Evolutionary conservation across 2,797 vertebrate species (phyloP).

Genomic region (Vireo griseus): DNA sequence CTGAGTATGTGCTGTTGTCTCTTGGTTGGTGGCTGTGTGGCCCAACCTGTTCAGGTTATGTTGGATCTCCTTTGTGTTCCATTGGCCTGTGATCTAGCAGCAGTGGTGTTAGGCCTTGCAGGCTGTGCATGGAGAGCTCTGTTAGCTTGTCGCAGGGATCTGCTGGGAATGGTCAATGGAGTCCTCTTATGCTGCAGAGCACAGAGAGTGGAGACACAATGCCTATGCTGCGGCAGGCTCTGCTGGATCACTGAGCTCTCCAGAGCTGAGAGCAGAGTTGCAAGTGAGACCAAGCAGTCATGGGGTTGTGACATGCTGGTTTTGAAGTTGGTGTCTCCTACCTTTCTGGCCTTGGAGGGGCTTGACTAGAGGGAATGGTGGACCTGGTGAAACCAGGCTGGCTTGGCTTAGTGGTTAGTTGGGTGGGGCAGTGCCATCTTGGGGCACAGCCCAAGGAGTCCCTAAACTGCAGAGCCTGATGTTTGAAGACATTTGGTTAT

Average conservation of each 20-base stretch:
- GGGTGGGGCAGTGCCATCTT: not conserved
- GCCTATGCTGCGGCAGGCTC: not conserved
- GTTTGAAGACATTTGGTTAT: not conserved
- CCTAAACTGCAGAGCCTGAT: not conserved
- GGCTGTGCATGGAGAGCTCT: accelerated
- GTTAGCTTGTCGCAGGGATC: not conserved
- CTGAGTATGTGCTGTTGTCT: not conserved
- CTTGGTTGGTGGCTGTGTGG: not conserved
- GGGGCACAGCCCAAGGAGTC: not conserved
- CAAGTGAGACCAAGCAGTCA: accelerated
- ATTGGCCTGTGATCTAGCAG: accelerated
- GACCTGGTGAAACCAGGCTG: not conserved
- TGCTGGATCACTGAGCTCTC: not conserved
- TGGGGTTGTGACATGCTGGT: accelerated
- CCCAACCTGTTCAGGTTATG: not conserved
- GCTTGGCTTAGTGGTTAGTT: not conserved
- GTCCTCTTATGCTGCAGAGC: not conserved
- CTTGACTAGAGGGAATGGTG: not conserved
- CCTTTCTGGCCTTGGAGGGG: not conserved
- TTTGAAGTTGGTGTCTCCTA: not conserved
- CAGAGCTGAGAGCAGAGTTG: not conserved
- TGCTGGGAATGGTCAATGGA: accelerated
- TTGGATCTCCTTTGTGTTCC: accelerated
- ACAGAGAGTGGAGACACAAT: not conserved
- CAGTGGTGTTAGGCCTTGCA: accelerated